Conservation (phyloP, 2,888 invertebrate genomes). For the Volucella inflata region DNA sequence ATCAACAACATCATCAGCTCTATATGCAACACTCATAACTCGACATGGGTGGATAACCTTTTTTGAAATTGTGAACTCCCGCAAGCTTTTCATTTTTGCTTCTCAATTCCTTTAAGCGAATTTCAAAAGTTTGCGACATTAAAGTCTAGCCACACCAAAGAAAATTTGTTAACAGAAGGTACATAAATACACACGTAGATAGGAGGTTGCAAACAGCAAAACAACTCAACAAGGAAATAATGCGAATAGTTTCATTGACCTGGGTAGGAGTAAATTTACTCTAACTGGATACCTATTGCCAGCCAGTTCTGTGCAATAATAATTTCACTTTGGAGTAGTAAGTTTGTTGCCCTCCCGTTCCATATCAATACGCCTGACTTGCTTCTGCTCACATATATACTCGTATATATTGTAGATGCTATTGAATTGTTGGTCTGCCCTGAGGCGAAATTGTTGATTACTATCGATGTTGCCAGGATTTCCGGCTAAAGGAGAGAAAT, state of each 20-base stretch:
- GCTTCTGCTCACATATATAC: neutral
- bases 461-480: constrained; percentile 25
- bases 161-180: too few species aligned
- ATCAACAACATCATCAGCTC: constrained; percentile 1
- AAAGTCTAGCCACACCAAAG: too few species aligned
- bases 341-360: constrained; percentile 10
- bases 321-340: neutral
- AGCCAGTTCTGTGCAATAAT: neutral
- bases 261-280: neutral
- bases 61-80: constrained; percentile 36
- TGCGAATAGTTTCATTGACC: constrained; percentile 35
- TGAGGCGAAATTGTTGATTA: constrained; percentile 24
- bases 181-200: neutral
- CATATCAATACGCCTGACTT: constrained; percentile 9
- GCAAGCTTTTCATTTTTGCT: constrained; percentile 8
- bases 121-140: too few species aligned
- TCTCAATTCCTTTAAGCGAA: neutral
- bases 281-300: neutral
- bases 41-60: constrained; percentile 48
- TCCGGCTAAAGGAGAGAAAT: constrained; percentile 4
- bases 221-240: neutral
- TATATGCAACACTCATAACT: constrained; percentile 3
- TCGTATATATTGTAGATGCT: neutral
- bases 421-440: constrained; percentile 13
- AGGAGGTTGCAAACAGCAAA: constrained; percentile 17